Percentiles rank a stretch among this genome's conserved stretches.
Evolutionary conservation across 1,140 invertebrate species (phyloP).

Genomic region (Drosophila baimaii): DNA sequence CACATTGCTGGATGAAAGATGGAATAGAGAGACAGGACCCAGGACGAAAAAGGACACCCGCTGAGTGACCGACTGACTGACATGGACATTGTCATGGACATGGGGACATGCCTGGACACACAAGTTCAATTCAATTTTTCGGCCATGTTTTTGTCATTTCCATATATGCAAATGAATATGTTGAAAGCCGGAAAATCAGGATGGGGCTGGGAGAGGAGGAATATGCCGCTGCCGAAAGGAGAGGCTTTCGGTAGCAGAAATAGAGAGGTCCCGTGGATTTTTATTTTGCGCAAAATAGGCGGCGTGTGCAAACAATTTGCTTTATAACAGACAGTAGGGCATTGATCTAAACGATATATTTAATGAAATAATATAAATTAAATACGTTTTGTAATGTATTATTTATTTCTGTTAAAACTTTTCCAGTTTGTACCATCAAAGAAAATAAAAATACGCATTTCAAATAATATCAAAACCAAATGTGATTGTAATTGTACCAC

Average conservation of each 20-base stretch:
- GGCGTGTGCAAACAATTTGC: constrained; percentile 8
- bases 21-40: background rate
- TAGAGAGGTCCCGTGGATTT: constrained; percentile 1
- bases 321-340: background rate
- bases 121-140: constrained; percentile 81
- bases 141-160: constrained; percentile 80
- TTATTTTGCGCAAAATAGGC: background rate
- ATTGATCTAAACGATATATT: background rate
- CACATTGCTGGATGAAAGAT: constrained; percentile 37
- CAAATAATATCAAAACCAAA: too few species aligned
- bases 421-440: too few species aligned
- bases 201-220: background rate
- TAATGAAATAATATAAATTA: background rate
- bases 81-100: constrained; percentile 40
- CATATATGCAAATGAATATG: constrained; percentile 81
- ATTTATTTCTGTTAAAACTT: background rate
- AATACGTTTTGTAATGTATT: background rate
- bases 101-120: constrained; percentile 55
- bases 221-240: background rate
- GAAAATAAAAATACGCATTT: too few species aligned
- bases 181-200: constrained; percentile 70
- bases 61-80: constrained; percentile 48
- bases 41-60: constrained; percentile 31
- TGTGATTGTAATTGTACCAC: too few species aligned
- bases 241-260: background rate